These are phyloP conservation scores for Netelia fuscicornis DNA, from an alignment of 2,888 invertebrate species.

Conservation along the genomic window DNA sequence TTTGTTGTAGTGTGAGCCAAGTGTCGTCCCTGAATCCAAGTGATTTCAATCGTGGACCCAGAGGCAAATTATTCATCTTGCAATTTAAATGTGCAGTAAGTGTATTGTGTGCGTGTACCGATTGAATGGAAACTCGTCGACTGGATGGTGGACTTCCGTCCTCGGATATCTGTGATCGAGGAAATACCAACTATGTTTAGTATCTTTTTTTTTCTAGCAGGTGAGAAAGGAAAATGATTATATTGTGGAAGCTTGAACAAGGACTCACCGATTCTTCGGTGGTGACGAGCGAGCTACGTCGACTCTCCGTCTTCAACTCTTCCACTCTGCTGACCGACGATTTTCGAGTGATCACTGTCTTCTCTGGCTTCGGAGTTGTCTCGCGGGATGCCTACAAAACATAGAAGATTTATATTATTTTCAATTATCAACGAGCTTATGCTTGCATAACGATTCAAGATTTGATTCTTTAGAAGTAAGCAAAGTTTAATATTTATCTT, in stretches of 20 bases:
- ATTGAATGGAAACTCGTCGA: constrained; percentile 80
- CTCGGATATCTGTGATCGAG: constrained; percentile 75
- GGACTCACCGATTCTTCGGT: constrained; percentile 78
- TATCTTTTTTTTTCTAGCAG: constrained; percentile 1
- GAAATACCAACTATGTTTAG: constrained; percentile 45
- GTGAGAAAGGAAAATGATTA: constrained; percentile 13
- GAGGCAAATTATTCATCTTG: neutral
- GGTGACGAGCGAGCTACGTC: constrained; percentile 81
- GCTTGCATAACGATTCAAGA: neutral
- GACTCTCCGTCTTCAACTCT: constrained; percentile 81
- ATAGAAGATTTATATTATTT: constrained; percentile 12
- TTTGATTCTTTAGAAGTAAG: neutral
- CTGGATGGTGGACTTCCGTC: constrained; percentile 77
- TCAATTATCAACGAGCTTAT: neutral
- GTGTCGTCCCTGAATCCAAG: constrained; percentile 31
- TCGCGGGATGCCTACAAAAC: constrained; percentile 71
- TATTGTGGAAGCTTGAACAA: constrained; percentile 5
- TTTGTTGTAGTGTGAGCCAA: constrained; percentile 44
- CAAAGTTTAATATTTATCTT: too few species aligned
- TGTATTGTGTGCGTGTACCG: constrained; percentile 74
- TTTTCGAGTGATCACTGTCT: constrained; percentile 77
- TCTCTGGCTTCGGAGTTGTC: constrained; percentile 78
- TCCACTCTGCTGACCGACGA: constrained; percentile 81
- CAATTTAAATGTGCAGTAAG: constrained; percentile 20
- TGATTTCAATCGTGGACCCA: constrained; percentile 27